Evolutionary conservation across 2,113 vertebrate genomes (phyloP).

Genomic region (Chloropsis cyanopogon): DNA sequence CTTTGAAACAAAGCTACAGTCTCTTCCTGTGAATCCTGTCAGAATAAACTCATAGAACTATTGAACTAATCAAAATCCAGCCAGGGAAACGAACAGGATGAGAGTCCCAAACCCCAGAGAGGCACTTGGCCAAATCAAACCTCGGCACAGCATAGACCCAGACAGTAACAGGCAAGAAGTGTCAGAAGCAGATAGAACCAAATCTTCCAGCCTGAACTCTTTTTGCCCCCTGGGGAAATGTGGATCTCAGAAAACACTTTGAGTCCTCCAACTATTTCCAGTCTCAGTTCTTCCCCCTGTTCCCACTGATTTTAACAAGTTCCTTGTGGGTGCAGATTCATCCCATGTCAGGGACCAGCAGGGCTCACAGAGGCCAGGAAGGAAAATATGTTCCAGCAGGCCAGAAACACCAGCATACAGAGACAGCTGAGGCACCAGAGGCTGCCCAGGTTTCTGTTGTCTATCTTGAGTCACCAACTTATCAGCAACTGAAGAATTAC

Average conservation of each 20-base stretch:
- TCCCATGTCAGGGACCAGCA: not conserved
- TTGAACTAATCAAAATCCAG: not conserved
- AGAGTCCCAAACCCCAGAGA: not conserved
- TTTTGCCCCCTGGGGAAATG: not conserved
- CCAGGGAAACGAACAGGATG: not conserved
- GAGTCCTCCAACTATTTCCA: not conserved
- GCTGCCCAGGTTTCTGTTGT: not conserved
- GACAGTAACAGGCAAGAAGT: not conserved
- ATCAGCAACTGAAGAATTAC: not conserved
- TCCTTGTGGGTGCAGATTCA: not conserved
- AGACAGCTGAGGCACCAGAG: not conserved
- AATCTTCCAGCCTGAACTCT: not conserved
- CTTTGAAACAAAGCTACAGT: not conserved
- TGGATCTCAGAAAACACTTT: not conserved
- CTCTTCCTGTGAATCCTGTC: not conserved
- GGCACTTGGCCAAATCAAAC: not conserved
- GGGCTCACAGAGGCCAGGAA: not conserved
- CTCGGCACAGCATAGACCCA: not conserved
- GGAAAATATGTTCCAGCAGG: not conserved
- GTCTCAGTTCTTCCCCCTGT: not conserved
- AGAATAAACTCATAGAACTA: not conserved
- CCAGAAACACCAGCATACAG: not conserved
- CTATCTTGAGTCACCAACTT: not conserved
- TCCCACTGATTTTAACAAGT: not conserved
- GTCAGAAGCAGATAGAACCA: not conserved